Evolutionary conservation across 2,113 vertebrate genomes (phyloP), one percentile per base, ranked within the genome.

Genomic region (Labeo rohita): DNA sequence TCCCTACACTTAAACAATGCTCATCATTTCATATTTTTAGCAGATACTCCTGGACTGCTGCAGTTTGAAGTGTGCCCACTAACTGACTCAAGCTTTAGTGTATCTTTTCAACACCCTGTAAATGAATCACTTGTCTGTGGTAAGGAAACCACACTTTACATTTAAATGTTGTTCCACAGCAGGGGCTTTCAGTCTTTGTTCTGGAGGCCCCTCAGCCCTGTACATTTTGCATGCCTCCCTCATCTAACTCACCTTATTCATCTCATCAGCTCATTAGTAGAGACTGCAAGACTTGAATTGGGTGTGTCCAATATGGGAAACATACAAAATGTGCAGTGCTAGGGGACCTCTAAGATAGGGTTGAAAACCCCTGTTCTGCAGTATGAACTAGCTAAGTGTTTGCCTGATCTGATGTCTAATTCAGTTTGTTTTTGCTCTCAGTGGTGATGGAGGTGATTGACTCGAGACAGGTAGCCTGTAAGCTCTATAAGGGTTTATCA

Each of bases 361-460:
- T 39, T 39, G 39, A 39, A 39, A 39, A 39, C 3, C 39, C 39
- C 39, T 39, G 39, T 39, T 18, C 6, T 66, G 34, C 63, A 34
- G 23, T 65, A 10, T 34, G 0, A 65, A 8, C n/a, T 28, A 65
- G 6, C 43, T 34, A 50, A 39, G 49, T 50, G 28, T 81, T 45
- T 13, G 3, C 61, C 6, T 15, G 54, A 11, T 72, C n/a, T 65
- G 0, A 12, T 36, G 1, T 59, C 68, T 85, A 1, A 9, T 16
- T 59, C 36, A 13, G 4, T 70, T 43, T 34, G 18, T 87, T 66
- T 72, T 50, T 45, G 87, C n/a, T 68, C 91, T 10, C 89, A 99
- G 98, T 99, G 92, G 97, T 99, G 50, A 99, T 99, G 97, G 98
- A 99, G 78, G 97, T 99, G 77, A 96, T 97, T 86, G 97, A 99